Evolutionary conservation across 2,797 vertebrate species (phyloP).

Genomic region (Myotis planiceps): DNA sequence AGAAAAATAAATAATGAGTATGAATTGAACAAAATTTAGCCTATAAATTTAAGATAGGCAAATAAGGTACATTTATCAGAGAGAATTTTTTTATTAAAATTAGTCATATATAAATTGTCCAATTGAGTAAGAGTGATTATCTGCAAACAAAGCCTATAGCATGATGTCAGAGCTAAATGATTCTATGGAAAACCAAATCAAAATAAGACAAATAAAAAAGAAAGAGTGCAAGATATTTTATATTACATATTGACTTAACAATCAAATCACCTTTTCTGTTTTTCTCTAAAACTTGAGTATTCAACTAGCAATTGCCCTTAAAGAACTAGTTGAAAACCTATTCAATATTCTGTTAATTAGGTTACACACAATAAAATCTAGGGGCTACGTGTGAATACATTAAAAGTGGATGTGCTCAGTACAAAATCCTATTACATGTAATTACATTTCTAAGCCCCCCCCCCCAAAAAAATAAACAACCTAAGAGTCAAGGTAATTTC

Average conservation of each 20-base stretch:
- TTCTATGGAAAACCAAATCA: not conserved
- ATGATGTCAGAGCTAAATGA: not conserved
- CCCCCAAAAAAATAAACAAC: not conserved
- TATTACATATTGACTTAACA: not conserved
- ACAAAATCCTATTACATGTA: slow-evolving; percentile 17
- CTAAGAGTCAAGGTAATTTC: not conserved
- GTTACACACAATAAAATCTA: slow-evolving; percentile 27
- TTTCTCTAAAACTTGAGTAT: not conserved
- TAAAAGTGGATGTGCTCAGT: not conserved
- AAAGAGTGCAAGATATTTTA: not conserved
- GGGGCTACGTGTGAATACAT: not conserved
- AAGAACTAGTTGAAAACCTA: slow-evolving; percentile 14
- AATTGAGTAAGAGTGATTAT: not conserved
- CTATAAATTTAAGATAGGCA: not conserved
- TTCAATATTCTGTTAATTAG: slow-evolving; percentile 38
- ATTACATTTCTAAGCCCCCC: not conserved
- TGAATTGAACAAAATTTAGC: slow-evolving; percentile 3
- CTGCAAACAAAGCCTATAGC: not conserved
- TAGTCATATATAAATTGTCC: not conserved
- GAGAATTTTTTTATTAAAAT: not conserved
- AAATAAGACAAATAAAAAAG: not conserved
- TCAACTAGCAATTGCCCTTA: slow-evolving; percentile 2
- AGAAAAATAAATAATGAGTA: not conserved
- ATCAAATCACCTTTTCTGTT: not conserved
- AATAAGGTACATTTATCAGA: not conserved